A percentile compares a stretch with the other conserved stretches of the same genome.
These are phyloP conservation scores for Ditula angustiorana DNA, from an alignment of 2,888 invertebrate genomes.

Conservation along the genomic window DNA sequence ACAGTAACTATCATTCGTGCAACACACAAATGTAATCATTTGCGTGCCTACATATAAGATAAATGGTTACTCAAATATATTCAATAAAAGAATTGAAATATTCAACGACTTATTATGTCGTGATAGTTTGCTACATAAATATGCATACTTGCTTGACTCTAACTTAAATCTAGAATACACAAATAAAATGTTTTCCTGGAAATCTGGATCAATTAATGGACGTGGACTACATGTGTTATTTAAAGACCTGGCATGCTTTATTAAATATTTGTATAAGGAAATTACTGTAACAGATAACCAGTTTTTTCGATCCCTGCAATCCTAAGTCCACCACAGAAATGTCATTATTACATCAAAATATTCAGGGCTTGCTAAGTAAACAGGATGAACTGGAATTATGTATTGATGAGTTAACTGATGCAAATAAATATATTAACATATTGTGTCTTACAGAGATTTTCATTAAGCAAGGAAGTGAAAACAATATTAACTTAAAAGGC, in stretches of 20 bases:
- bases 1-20: not conserved
- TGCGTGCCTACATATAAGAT: conserved; percentile 11
- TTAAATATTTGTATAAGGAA: not conserved
- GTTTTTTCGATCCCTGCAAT: conserved; percentile 18
- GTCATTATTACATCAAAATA: conserved; percentile 12
- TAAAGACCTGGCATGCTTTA: not conserved
- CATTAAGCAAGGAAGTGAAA: not conserved
- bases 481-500: not conserved
- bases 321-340: not conserved
- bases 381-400: too few relatives aligned
- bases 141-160: conserved; percentile 8
- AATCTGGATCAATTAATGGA: not conserved
- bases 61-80: conserved; percentile 2
- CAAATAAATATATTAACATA: not conserved
- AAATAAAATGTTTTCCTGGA: conserved; percentile 2
- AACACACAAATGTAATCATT: conserved; percentile 15
- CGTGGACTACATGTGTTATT: not conserved
- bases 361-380: conserved; percentile 3
- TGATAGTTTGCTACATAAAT: conserved; percentile 5
- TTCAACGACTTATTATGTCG: conserved; percentile 10
- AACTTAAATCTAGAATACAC: conserved; percentile 14
- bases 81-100: conserved; percentile 9
- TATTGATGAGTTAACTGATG: too few relatives aligned
- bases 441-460: not conserved
- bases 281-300: not conserved